These are phyloP conservation scores for Drosophila cardini DNA, from an alignment of 1,140 invertebrate genomes.

Conservation along the genomic window DNA sequence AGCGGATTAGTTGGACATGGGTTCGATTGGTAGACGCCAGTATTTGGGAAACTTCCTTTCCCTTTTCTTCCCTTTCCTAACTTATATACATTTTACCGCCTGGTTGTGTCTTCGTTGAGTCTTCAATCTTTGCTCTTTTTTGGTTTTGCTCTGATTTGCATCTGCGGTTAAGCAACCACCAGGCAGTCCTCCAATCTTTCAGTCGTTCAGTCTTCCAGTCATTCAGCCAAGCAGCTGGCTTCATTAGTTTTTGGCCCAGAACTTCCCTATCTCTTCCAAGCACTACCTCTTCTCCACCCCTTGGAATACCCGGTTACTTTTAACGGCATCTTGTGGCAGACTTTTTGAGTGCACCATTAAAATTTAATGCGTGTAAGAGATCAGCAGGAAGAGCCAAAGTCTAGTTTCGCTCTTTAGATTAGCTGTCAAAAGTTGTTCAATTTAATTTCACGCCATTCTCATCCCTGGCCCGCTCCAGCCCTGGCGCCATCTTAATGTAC, in stretches of 20 bases:
- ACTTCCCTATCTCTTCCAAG: not conserved
- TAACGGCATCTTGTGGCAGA: slow-evolving; percentile 64
- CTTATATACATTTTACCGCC: not conserved
- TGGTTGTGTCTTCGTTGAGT: slow-evolving; percentile 5
- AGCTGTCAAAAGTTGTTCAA: slow-evolving; percentile 83
- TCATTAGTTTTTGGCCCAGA: slow-evolving; percentile 65
- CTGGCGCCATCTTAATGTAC: slow-evolving; percentile 64
- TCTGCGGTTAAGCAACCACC: slow-evolving; percentile 79
- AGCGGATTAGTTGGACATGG: slow-evolving; percentile 84
- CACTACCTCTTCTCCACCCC: not conserved
- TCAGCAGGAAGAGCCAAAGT: slow-evolving; percentile 49
- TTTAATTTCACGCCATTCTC: slow-evolving; percentile 70
- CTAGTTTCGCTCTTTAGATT: slow-evolving; percentile 63
- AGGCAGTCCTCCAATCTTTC: slow-evolving; percentile 13
- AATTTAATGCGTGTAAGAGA: slow-evolving; percentile 80
- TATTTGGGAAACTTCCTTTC: not conserved
- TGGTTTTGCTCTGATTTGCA: slow-evolving; percentile 78
- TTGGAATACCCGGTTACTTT: slow-evolving; percentile 2
- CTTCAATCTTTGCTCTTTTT: slow-evolving; percentile 78
- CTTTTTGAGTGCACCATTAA: slow-evolving; percentile 79
- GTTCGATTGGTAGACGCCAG: slow-evolving; percentile 65
- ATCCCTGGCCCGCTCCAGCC: not conserved
- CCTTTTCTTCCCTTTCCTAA: not conserved
- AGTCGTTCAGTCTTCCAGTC: not conserved
- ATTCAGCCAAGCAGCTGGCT: slow-evolving; percentile 58